A percentile compares a stretch with the other conserved stretches of the same genome.
Evolutionary conservation across 2,888 invertebrate genomes (phyloP).

Genomic region (Apantesis nais): DNA sequence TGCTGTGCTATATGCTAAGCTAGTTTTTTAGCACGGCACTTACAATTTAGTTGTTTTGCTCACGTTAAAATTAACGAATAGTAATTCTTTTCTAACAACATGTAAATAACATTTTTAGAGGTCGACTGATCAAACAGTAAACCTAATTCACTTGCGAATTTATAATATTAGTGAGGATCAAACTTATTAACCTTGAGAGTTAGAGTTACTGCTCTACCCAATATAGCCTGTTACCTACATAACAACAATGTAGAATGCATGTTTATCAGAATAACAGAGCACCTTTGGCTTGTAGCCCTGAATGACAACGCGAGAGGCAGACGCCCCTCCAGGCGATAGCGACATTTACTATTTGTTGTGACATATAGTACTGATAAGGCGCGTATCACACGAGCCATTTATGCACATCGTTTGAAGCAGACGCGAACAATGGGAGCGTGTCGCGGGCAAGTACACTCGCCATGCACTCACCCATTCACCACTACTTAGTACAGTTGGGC

Average conservation of each 20-base stretch:
- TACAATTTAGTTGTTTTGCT: no score
- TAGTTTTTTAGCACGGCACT: no score
- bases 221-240: not conserved
- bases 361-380: constrained; percentile 9
- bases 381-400: constrained; percentile 8
- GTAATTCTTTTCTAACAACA: no score
- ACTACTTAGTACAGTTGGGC: not conserved
- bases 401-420: not conserved
- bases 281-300: constrained; percentile 1
- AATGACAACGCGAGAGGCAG: not conserved
- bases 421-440: not conserved
- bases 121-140: no score
- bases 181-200: not conserved
- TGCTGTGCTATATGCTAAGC: no score
- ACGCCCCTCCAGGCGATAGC: not conserved
- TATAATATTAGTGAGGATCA: not conserved
- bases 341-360: constrained; percentile 2
- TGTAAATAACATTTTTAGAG: no score
- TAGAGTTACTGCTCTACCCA: not conserved
- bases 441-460: not conserved
- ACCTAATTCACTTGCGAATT: not conserved
- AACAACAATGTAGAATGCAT: not conserved
- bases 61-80: no score
- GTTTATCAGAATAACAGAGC: not conserved
- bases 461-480: not conserved